These are phyloP conservation scores for Aegotheles bennettii DNA, from an alignment of 2,113 vertebrate genomes.

Conservation along the genomic window DNA sequence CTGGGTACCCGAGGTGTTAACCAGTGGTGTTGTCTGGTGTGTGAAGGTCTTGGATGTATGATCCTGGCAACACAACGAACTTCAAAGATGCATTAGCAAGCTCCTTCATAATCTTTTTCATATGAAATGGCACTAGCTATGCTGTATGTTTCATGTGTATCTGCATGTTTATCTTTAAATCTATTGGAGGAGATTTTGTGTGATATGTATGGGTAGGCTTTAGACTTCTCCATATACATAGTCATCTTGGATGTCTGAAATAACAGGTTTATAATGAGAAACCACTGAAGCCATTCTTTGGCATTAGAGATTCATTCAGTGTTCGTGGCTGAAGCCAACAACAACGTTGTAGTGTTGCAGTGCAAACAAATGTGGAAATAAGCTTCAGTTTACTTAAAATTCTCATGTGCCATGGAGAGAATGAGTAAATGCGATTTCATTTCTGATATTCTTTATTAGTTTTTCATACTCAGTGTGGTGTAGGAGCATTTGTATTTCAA, in stretches of 20 bases:
- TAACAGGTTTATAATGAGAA: neutral
- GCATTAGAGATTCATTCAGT: neutral
- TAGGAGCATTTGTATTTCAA: constrained; percentile 29
- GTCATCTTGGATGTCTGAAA: neutral
- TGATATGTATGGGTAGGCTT: neutral
- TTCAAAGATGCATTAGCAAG: fast-evolving
- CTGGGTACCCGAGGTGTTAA: neutral
- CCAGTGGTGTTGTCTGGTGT: neutral
- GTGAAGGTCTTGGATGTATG: neutral
- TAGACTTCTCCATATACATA: neutral
- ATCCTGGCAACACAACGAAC: neutral
- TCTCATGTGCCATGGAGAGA: neutral
- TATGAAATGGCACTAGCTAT: neutral
- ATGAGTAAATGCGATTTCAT: neutral
- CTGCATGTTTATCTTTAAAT: neutral
- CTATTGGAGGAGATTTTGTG: neutral
- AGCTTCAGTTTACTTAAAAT: neutral
- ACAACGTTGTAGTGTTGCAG: neutral
- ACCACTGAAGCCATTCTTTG: neutral
- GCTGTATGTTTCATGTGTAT: neutral
- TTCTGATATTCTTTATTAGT: constrained; percentile 23
- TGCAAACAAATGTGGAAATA: neutral
- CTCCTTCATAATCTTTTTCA: fast-evolving
- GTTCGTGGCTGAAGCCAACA: neutral
- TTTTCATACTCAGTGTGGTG: neutral